These are phyloP conservation scores for Eulemur mongoz DNA, from an alignment of 2,797 vertebrate species.

Conservation along the genomic window DNA sequence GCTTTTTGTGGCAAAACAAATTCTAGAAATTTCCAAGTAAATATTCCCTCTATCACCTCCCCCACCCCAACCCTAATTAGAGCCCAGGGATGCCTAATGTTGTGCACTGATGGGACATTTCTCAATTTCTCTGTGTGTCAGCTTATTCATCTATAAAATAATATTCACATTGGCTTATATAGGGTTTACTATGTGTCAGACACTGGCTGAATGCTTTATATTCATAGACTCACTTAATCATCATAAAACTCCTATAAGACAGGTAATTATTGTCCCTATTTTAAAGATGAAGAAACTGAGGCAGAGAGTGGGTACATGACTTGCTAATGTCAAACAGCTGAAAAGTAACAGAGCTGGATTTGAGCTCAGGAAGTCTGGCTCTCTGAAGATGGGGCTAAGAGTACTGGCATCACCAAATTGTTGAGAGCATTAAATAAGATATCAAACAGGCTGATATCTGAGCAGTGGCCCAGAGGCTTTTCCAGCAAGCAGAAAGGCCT, in stretches of 20 bases:
- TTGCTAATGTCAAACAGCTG: neutral
- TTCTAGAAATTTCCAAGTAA: neutral
- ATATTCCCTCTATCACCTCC: neutral
- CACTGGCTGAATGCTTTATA: neutral
- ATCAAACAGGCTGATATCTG: neutral
- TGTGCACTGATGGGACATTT: neutral
- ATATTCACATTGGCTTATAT: neutral
- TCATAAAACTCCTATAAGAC: neutral
- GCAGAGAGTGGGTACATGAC: neutral
- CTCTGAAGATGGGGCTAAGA: neutral
- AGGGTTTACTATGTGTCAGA: neutral
- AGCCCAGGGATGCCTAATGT: neutral
- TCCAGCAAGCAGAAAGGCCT: neutral
- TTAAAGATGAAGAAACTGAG: neutral
- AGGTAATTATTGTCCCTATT: neutral
- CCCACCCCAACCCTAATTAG: neutral
- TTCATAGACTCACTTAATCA: neutral
- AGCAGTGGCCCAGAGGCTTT: neutral
- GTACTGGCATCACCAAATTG: neutral
- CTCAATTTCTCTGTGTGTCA: neutral
- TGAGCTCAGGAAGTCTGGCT: neutral
- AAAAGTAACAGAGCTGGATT: neutral
- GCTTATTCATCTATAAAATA: neutral
- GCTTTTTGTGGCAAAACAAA: slow-evolving; percentile 15
- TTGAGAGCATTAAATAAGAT: neutral